Base-by-base conservation (phyloP, 2,888 invertebrate genomes). In the Abrostola triplasia region DNA sequence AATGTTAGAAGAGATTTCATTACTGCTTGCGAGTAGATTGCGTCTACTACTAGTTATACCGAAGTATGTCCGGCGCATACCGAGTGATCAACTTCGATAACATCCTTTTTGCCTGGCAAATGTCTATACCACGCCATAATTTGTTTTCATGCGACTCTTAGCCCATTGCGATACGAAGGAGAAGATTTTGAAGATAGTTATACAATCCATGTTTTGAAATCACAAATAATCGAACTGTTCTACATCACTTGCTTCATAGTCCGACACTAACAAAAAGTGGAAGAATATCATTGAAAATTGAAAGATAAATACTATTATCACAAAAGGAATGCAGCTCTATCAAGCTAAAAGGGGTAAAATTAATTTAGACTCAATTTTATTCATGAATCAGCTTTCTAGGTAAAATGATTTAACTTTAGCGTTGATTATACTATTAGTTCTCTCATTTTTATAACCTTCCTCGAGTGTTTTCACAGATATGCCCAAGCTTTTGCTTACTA, bases 291-390 rank as follows among this genome's bases (percentile, higher is more conserved):
- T 42, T 8, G 36, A 44, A 54, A 36, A 48, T 56, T 56, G 42
- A 36, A 48, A 49, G 7, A 2, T 42, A 24, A 66, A 57, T n/a
- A 47, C 13, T 52, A 24, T 58, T 51, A 64, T 36, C 40, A 48
- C 12, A 5, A 49, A 13, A 52, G 12, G 12, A 53, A 56, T 52
- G 38, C 12, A 52, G 12, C 12, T 37, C 10, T 37, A 50, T 41
- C 12, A 11, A 9, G 7, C 1, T 55, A 7, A 48, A n/a, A 49
- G 48, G 24, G 6, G 50, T 41, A 35, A 13, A 24, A 50, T 59
- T 24, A 48, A 36, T 55, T 48, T 47, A 44, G 9, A 36, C 55
- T 55, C 6, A 41, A 60, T 12, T 47, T 66, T 49, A 49, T 35
- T 35, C 35, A 49, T 49, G 49, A 49, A 49, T 49, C 35, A 49